A percentile compares a stretch with the other conserved stretches of the same genome.
Evolutionary conservation across 1,140 invertebrate genomes (phyloP).

Genomic region (Zaprionus nigranus): DNA sequence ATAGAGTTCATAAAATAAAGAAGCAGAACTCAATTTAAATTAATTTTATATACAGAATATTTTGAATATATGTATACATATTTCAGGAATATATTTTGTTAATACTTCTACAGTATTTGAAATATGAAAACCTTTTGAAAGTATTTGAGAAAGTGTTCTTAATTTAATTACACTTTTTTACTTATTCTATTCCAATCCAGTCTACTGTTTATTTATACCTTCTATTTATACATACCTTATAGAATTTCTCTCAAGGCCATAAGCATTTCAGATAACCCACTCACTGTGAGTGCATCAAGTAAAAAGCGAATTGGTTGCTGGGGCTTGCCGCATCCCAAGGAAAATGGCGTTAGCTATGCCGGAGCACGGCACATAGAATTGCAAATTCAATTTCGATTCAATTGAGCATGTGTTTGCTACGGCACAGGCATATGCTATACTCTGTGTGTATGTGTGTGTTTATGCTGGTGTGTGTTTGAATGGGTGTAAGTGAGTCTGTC

Average conservation of each 20-base stretch:
- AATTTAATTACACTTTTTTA: too few species aligned
- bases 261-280: neutral
- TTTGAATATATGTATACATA: too few species aligned
- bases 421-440: conserved; percentile 65
- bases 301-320: conserved; percentile 32
- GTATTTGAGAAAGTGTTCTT: too few species aligned
- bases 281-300: conserved; percentile 14
- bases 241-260: neutral
- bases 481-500: conserved; percentile 25
- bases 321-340: conserved; percentile 64
- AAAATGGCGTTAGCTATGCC: conserved; percentile 76
- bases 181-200: too few species aligned
- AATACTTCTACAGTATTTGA: too few species aligned
- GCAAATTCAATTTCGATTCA: conserved; percentile 83
- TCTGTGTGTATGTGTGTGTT: conserved; percentile 31
- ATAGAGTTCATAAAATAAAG: too few species aligned
- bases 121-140: too few species aligned
- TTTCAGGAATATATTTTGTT: too few species aligned
- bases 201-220: too few species aligned
- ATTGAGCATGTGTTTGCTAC: conserved; percentile 81
- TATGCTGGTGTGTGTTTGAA: conserved; percentile 1
- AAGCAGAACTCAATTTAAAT: too few species aligned
- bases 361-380: conserved; percentile 73
- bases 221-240: too few species aligned
- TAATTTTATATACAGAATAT: too few species aligned